Conservation (phyloP, 2,113 vertebrate genomes). For the Lophura nycthemera region DNA sequence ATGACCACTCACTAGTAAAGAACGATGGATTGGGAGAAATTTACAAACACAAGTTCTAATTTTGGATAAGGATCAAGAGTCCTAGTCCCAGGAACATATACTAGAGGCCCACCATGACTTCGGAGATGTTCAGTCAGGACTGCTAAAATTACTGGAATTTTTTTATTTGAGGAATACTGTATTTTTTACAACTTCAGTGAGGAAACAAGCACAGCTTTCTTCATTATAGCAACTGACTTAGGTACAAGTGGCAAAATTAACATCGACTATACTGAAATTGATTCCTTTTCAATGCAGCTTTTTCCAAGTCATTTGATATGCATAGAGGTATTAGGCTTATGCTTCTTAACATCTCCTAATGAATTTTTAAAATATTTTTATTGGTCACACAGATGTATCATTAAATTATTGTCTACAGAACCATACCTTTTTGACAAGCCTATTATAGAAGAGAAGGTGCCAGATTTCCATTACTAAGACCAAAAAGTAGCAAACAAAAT, state of each 20-base stretch:
- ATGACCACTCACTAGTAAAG: background rate
- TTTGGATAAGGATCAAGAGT: background rate
- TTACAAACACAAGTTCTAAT: background rate
- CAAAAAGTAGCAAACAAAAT: background rate
- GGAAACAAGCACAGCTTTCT: background rate
- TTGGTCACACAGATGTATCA: background rate
- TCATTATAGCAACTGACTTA: background rate
- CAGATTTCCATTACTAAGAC: background rate
- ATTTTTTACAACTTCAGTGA: background rate
- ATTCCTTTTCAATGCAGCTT: background rate
- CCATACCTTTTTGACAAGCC: background rate
- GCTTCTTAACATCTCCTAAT: background rate
- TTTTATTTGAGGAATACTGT: background rate
- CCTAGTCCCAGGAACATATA: background rate
- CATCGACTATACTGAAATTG: background rate
- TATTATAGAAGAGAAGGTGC: background rate
- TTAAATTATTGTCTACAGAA: background rate
- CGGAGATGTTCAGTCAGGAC: background rate
- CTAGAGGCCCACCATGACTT: background rate
- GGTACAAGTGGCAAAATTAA: background rate
- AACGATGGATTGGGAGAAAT: background rate
- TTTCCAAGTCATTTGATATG: background rate
- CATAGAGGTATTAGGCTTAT: background rate
- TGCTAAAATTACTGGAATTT: background rate
- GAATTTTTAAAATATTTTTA: background rate